Evolutionary conservation across 2,113 vertebrate species (phyloP).

Genomic region (human): DNA sequence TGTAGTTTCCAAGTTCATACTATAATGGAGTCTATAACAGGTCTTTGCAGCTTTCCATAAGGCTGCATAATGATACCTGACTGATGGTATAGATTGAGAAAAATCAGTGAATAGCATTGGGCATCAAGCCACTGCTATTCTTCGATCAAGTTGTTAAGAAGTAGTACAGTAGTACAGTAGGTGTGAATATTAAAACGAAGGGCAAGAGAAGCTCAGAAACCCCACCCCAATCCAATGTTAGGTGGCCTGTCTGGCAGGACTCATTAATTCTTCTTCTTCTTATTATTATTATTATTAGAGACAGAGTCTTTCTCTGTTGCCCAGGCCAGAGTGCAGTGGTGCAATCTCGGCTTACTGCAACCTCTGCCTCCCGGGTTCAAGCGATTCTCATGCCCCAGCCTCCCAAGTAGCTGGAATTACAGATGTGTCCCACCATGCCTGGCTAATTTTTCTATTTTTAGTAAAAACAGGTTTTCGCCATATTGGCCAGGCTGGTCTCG

Average conservation of each 20-base stretch:
- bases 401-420: background rate
- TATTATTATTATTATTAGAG: background rate
- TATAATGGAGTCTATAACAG: background rate
- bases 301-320: background rate
- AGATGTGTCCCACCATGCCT: background rate
- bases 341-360: background rate
- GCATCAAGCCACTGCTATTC: background rate
- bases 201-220: background rate
- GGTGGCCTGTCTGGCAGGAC: background rate
- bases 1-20: background rate
- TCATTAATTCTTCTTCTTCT: background rate
- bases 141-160: background rate
- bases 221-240: background rate
- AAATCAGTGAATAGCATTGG: background rate
- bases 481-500: background rate
- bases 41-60: background rate
- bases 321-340: background rate
- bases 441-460: background rate
- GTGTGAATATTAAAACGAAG: constrained; percentile 4
- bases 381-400: background rate
- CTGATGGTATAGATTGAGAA: background rate
- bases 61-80: background rate
- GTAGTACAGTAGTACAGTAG: background rate
- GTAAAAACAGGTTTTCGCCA: background rate
- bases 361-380: background rate